Conservation (phyloP, 2,888 invertebrate genomes). For the Acanthosepion lycidas region DNA sequence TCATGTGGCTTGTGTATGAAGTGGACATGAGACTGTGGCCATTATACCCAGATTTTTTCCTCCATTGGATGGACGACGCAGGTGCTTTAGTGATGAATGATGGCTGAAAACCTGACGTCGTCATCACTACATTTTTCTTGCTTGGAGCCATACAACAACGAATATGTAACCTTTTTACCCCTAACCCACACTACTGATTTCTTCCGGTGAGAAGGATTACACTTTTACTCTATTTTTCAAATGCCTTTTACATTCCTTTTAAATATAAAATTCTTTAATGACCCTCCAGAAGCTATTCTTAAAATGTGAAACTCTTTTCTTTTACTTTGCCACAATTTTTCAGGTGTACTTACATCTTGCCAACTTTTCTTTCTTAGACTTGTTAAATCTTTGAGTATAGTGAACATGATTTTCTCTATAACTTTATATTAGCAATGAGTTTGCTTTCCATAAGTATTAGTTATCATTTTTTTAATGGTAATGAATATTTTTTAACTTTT, state of each 20-base stretch:
- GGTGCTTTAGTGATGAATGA: conserved; percentile 46
- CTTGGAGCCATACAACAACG: conserved; percentile 45
- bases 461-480: no score
- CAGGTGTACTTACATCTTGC: background rate
- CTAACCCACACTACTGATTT: background rate
- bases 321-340: background rate
- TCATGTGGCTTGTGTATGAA: conserved; percentile 39
- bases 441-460: no score
- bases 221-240: background rate
- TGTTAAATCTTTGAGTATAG: background rate
- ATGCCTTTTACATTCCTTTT: background rate
- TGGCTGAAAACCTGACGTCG: conserved; percentile 45
- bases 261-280: background rate
- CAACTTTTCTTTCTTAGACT: background rate
- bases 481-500: background rate
- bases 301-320: background rate
- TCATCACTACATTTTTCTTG: conserved; percentile 36
- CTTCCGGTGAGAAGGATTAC: conserved; percentile 43
- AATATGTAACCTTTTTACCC: conserved; percentile 41
- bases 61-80: conserved; percentile 45
- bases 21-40: conserved; percentile 45
- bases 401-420: background rate
- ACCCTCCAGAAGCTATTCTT: background rate
- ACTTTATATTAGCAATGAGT: background rate
- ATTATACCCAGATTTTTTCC: conserved; percentile 43